Evolutionary conservation across 2,113 vertebrate species (phyloP), one percentile per base, ranked within the genome.

Genomic region (Dasypus novemcinctus): DNA sequence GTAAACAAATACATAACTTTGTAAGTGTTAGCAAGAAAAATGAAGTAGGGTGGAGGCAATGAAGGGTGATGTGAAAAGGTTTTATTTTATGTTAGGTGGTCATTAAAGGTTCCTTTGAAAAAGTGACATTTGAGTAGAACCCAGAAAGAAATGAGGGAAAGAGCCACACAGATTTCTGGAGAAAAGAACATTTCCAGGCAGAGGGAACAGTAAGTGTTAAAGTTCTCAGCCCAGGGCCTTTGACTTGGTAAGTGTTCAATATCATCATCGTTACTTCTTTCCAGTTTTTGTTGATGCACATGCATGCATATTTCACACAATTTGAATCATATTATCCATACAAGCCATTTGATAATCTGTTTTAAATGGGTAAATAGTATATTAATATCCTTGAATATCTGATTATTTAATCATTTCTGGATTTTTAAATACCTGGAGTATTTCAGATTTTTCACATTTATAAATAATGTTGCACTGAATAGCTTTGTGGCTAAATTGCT

Each of bases 341-440:
- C 14, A 93, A 90, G 18, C 63, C 46, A 95, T 57, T 89, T 76
- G 46, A 93, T 79, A 79, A 79, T 23, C 12, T 88, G 64, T 43
- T 64, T 72, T 79, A 84, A 63, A 52, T 71, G 23, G 43, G 18
- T 43, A 79, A 78, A 63, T 71, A 61, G 76, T 59, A 68, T 20
- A 92, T 54, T 84, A 41, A 93, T 64, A 89, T 43, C 8, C 49
- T 68, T 83, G 64, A 64, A 80, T 36, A 86, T 69, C 72, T 23
- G 14, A 92, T 75, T 81, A 87, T 49, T 82, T 88, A 75, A 92
- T 57, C 61, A 84, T 75, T 74, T 86, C 25, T 63, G 54, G 59
- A 59, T 69, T 59, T 33, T 57, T 76, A 27, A 38, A 18, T 14
- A 66, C 63, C 18, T 54, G 46, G 43, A 82, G 38, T 49, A 9